Conservation (phyloP, 2,113 vertebrate genomes). For the Dasyprocta punctata region DNA sequence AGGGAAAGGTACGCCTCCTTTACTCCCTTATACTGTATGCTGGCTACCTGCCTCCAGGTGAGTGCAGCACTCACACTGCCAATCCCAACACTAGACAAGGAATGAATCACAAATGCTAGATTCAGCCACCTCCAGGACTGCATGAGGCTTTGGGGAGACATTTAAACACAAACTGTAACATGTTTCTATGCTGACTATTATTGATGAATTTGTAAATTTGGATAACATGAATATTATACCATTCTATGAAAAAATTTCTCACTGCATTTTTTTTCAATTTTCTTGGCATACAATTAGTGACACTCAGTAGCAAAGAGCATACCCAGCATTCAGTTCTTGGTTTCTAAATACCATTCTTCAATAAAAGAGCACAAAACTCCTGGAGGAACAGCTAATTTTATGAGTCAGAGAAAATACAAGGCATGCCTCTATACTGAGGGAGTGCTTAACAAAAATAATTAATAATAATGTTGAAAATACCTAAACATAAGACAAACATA, state of each 20-base stretch:
- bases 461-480: background rate
- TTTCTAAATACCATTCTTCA: background rate
- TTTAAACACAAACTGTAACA: no score
- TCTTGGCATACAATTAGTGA: background rate
- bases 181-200: background rate
- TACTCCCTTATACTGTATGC: no score
- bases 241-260: background rate
- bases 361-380: background rate
- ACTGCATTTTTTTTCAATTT: background rate
- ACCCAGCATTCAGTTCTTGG: background rate
- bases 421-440: background rate
- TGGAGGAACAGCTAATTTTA: background rate
- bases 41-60: no score
- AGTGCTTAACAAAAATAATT: background rate
- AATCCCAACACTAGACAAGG: no score
- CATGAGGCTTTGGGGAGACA: no score
- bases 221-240: background rate
- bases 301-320: background rate
- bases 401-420: background rate
- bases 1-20: no score
- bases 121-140: no score
- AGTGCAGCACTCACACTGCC: no score
- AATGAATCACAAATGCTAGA: no score
- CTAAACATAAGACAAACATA: background rate
- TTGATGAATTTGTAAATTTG: background rate